Evolutionary conservation across 2,113 vertebrate genomes (phyloP).

Genomic region (Gallinago jamesoni): DNA sequence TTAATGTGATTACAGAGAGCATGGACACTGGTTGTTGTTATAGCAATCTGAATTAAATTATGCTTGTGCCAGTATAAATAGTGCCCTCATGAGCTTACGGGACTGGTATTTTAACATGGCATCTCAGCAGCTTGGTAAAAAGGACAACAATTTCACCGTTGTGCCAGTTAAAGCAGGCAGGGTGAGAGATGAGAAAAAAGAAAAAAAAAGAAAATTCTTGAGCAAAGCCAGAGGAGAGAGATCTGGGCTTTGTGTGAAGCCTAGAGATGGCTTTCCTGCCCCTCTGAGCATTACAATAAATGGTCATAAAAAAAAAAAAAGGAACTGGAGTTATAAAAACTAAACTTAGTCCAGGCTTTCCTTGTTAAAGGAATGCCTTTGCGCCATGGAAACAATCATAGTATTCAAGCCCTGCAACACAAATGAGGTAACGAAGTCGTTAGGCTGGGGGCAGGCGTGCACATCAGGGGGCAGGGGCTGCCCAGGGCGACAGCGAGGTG

Average conservation of each 20-base stretch:
- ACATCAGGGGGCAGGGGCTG: accelerated
- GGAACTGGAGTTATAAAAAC: background rate
- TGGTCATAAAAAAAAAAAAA: background rate
- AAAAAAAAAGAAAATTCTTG: background rate
- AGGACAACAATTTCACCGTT: background rate
- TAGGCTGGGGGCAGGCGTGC: accelerated
- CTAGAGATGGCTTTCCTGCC: background rate
- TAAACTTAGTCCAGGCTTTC: background rate
- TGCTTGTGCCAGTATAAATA: conserved; percentile 60
- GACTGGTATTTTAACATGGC: conserved; percentile 23
- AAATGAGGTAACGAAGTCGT: background rate
- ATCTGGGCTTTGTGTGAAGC: background rate
- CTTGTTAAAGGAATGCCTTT: background rate
- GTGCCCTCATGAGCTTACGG: background rate
- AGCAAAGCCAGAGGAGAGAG: background rate
- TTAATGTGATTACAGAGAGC: conserved; percentile 65
- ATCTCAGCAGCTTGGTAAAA: conserved; percentile 42
- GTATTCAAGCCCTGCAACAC: background rate
- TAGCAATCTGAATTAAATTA: conserved; percentile 64
- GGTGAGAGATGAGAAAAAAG: background rate
- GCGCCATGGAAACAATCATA: accelerated
- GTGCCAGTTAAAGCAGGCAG: background rate
- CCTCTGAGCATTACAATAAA: background rate
- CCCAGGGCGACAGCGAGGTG: background rate
- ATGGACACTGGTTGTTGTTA: conserved; percentile 68